Evolutionary conservation across 2,797 vertebrate species (phyloP), one percentile per base, ranked within the genome.

Genomic region (Eleutherodactylus coqui): DNA sequence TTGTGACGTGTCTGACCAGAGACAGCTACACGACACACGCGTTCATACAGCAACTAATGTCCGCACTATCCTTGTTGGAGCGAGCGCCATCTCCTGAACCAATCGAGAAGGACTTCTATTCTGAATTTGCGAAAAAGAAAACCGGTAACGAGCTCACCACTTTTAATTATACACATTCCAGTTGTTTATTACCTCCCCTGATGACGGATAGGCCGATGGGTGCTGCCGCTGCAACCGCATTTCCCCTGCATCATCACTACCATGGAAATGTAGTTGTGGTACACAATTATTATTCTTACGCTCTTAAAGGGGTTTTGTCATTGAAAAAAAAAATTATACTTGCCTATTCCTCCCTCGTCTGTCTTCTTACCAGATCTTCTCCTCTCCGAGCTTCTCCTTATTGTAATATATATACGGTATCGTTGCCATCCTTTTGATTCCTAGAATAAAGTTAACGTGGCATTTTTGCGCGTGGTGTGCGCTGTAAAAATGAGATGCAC

Each of bases 31-130:
- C 94, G 79, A 99, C 98, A 0, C 94, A 98, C 11, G 89, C 95
- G 83, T 99, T 99, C 90, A 95, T 99, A 6, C 97, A 98, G 93
- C 96, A 97, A 90, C 94, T 99, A 32, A 99, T 99, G 98, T 94
- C 95, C 0, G 97, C 94, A 72, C 93, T 99, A 17, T 97, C 97
- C 41, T 90, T 96, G 24, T 94, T 97, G 90, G 96, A 96, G 85
- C 96, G 96, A 64, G 94, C 96, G 0, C 97, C 97, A 38, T 96
- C 96, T 0, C 97, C 98, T 34, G 97, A 99, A 83, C 97, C 97
- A 9, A 93, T 94, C 0, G 98, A 99, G 69, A 97, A 96, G 88
- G 98, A 99, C 89, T 99, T 99, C 92, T 99, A 99, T 92, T 97
- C 97, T 0, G 97, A 99, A 92, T 99, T 99, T 90, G 96, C 97